Conservation (phyloP, 23 tunicate species). For the Corella eumyota region DNA sequence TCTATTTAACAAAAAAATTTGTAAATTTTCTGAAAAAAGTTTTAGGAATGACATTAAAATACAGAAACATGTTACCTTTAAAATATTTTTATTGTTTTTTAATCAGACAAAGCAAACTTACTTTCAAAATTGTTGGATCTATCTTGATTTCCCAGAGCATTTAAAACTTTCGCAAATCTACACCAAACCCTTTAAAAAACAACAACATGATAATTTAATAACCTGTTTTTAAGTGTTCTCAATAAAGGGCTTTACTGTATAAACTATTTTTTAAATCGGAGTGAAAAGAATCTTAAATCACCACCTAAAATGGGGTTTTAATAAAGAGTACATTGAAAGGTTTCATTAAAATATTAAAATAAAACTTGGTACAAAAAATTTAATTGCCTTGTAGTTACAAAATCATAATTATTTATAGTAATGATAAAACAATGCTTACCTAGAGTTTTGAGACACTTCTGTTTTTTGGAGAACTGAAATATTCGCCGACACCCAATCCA, state of each 20-base stretch:
- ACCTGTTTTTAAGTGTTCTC: background rate
- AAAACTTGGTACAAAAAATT: too few relatives aligned
- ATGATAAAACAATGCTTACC: too few relatives aligned
- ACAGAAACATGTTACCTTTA: background rate
- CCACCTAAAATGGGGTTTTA: background rate
- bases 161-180: conserved; percentile 64
- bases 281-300: background rate
- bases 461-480: conserved; percentile 31
- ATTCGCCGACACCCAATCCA: conserved; percentile 74
- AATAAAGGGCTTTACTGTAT: background rate
- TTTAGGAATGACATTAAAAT: background rate
- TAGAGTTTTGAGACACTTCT: conserved; percentile 36
- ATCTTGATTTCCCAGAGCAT: conserved; percentile 94
- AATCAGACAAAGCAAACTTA: conserved; percentile 6
- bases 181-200: conserved; percentile 73
- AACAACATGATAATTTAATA: background rate
- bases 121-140: conserved; percentile 74
- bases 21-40: background rate
- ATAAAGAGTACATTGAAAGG: background rate
- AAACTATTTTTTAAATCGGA: background rate
- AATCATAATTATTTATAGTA: too few relatives aligned
- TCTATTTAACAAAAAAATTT: conserved; percentile 11
- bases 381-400: too few relatives aligned
- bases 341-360: too few relatives aligned
- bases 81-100: background rate